These are phyloP conservation scores for Rhinoraja longicauda DNA, from an alignment of 2,797 vertebrate genomes.

Conservation along the genomic window DNA sequence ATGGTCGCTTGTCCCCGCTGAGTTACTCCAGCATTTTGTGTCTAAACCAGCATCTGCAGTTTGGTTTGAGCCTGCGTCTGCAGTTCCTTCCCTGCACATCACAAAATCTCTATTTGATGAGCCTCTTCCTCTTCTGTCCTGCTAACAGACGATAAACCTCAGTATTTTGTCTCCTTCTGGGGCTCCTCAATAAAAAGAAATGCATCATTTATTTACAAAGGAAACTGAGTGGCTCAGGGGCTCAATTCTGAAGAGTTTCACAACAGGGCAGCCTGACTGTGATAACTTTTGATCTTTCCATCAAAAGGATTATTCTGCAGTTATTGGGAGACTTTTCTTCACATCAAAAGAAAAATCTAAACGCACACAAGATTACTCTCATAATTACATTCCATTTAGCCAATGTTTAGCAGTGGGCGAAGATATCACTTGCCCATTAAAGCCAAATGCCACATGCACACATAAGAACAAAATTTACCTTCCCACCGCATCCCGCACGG, in stretches of 20 bases:
- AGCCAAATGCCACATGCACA: not conserved
- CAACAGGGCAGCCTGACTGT: not conserved
- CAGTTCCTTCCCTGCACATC: not conserved
- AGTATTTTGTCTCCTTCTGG: not conserved
- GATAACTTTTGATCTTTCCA: not conserved
- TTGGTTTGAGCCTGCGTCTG: too few species aligned
- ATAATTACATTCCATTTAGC: not conserved
- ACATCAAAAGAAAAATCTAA: not conserved
- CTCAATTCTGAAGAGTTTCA: not conserved
- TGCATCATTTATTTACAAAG: not conserved
- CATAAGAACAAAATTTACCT: not conserved
- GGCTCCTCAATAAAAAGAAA: not conserved
- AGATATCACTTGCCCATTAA: not conserved
- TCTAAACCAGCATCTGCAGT: too few species aligned
- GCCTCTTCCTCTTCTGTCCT: not conserved
- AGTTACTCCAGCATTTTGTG: too few species aligned
- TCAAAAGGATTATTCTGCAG: not conserved
- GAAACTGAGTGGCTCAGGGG: not conserved
- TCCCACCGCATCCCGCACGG: not conserved
- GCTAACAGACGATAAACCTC: not conserved
- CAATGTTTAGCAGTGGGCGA: not conserved
- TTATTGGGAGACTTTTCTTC: not conserved
- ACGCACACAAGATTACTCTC: not conserved
- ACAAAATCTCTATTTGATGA: not conserved
- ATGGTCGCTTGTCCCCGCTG: too few species aligned